Percentiles rank a stretch among this genome's conserved stretches.
phyloP scores from a whole-genome alignment of 64 coral and sea anemone genomes.

The Montipora capricornis region DNA sequence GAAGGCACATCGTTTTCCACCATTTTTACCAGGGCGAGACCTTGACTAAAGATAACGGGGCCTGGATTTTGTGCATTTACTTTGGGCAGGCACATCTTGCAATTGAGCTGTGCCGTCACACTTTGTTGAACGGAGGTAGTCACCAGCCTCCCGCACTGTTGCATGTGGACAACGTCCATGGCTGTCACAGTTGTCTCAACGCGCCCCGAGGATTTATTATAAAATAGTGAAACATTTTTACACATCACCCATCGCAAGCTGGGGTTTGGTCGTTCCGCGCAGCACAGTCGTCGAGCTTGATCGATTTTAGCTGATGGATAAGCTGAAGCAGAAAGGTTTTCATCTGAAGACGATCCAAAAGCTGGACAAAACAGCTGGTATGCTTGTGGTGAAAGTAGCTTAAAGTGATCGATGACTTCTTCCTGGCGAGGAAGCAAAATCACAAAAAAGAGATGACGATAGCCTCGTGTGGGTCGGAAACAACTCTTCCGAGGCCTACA shows the following conservation, averaged over 20 bases:
- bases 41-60: not conserved
- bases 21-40: constrained; percentile 41
- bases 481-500: too few species aligned
- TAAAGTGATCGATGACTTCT: constrained; percentile 21
- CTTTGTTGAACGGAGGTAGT: constrained; percentile 45
- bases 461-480: too few species aligned
- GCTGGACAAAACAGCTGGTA: constrained; percentile 50
- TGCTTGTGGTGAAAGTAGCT: not conserved
- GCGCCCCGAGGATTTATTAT: constrained; percentile 14
- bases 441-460: too few species aligned
- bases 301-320: constrained; percentile 5
- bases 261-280: not conserved
- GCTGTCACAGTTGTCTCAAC: constrained; percentile 16
- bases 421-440: not conserved
- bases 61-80: constrained; percentile 18
- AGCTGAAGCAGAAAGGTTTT: not conserved
- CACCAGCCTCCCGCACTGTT: constrained; percentile 25
- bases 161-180: constrained; percentile 24
- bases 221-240: constrained; percentile 19
- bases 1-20: constrained; percentile 34
- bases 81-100: constrained; percentile 9
- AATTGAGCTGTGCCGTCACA: constrained; percentile 32
- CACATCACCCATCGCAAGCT: constrained; percentile 30
- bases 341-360: constrained; percentile 19
- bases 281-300: constrained; percentile 12